Conservation (phyloP, 2,797 vertebrate species). For the Amblyopsis hoosieri region DNA sequence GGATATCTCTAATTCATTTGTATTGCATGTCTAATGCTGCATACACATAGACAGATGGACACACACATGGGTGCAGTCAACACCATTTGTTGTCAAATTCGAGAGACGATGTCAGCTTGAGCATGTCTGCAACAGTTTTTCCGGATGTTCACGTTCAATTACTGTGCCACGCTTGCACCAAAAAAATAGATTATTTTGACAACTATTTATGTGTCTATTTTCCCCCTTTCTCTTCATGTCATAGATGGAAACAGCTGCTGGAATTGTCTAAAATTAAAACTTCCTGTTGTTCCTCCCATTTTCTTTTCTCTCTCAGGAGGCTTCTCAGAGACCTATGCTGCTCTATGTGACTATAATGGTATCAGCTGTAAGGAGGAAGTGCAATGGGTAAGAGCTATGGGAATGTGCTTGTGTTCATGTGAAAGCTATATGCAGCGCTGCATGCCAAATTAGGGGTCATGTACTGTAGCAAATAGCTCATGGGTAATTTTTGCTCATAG, state of each 20-base stretch:
- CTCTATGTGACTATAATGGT: constrained; percentile 91
- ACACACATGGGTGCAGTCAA: not conserved
- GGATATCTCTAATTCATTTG: too few relatives aligned
- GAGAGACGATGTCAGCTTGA: constrained; percentile 40
- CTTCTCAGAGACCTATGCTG: constrained; percentile 90
- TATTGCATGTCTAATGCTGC: too few relatives aligned
- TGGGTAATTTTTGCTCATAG: constrained; percentile 66
- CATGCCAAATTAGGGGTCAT: constrained; percentile 31
- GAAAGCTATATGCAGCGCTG: constrained; percentile 43
- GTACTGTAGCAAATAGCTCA: constrained; percentile 39
- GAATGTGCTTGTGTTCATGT: constrained; percentile 49
- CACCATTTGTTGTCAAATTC: constrained; percentile 21
- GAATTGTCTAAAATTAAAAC: constrained; percentile 36
- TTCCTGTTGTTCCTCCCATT: constrained; percentile 16
- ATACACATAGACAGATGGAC: constrained; percentile 8
- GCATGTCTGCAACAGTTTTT: constrained; percentile 29
- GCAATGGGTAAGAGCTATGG: constrained; percentile 85
- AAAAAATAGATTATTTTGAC: constrained; percentile 48
- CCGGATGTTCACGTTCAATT: constrained; percentile 60
- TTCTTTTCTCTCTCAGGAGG: constrained; percentile 77
- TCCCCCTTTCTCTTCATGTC: constrained; percentile 21
- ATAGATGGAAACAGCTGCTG: constrained; percentile 62
- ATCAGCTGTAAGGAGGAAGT: constrained; percentile 92
- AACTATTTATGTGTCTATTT: constrained; percentile 36
- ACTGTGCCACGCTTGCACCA: constrained; percentile 41